A percentile compares a stretch with the other conserved stretches of the same genome.
These are phyloP conservation scores for Corbicula japonica DNA, from an alignment of 2,888 invertebrate species.

Conservation along the genomic window DNA sequence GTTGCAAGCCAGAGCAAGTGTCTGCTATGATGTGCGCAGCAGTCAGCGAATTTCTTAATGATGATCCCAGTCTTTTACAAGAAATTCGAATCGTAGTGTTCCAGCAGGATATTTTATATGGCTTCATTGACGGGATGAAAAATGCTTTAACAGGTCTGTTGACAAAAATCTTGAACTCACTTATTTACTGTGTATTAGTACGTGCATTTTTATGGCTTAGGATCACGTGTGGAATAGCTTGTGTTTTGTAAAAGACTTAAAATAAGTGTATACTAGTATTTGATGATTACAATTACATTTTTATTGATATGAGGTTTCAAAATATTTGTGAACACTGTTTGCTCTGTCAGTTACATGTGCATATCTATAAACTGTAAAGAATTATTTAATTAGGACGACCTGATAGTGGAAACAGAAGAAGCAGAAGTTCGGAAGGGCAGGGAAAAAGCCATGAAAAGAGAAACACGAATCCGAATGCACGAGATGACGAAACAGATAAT, in stretches of 20 bases:
- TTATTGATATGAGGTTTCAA: neutral
- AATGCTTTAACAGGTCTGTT: conserved; percentile 10
- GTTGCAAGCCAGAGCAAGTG: conserved; percentile 52
- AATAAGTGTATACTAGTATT: too few species aligned
- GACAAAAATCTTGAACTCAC: neutral
- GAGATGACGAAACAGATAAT: conserved; percentile 2
- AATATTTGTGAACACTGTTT: neutral
- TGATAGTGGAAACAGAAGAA: neutral
- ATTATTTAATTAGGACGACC: conserved; percentile 9
- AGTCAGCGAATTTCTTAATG: conserved; percentile 48
- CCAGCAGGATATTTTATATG: conserved; percentile 50
- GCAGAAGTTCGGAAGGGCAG: neutral
- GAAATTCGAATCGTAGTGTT: conserved; percentile 62
- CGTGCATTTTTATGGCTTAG: neutral
- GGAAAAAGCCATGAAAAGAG: neutral
- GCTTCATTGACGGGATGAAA: conserved; percentile 56
- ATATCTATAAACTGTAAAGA: neutral
- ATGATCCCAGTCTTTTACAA: conserved; percentile 21
- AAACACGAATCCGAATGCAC: neutral
- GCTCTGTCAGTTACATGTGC: neutral
- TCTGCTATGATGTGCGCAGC: conserved; percentile 48
- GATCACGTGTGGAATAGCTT: neutral
- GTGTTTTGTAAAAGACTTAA: too few species aligned
- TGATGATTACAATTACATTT: neutral
- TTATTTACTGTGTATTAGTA: neutral